phyloP scores from a whole-genome alignment of 2,797 vertebrate species.

The Austrolebias charrua region DNA sequence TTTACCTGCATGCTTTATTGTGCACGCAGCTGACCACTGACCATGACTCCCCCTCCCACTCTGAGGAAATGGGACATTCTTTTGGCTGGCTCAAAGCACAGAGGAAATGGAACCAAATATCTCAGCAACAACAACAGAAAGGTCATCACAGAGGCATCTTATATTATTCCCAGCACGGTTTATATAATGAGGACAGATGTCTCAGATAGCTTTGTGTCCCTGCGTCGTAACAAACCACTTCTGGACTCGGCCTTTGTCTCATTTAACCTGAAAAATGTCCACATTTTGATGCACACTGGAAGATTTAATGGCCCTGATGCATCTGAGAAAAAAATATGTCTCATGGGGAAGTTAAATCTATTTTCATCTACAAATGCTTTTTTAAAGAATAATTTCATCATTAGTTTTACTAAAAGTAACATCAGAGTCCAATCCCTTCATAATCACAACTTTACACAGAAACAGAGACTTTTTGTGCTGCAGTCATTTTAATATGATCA shows the following conservation, averaged over 20 bases:
- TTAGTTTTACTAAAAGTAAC: conserved; percentile 26
- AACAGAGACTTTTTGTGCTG: conserved; percentile 1
- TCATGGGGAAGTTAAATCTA: conserved; percentile 23
- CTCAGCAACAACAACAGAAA: conserved; percentile 46
- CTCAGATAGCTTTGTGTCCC: conserved; percentile 17
- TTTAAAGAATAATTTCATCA: conserved; percentile 6
- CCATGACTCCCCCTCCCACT: neutral
- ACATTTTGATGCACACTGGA: too few relatives aligned
- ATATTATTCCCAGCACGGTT: conserved; percentile 26
- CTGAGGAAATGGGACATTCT: conserved; percentile 61
- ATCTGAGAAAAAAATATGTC: neutral
- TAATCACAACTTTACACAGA: conserved; percentile 1
- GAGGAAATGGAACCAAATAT: conserved; percentile 61
- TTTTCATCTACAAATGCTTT: conserved; percentile 37
- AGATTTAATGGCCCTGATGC: neutral
- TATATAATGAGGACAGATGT: conserved; percentile 15
- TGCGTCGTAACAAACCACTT: neutral
- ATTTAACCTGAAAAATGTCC: neutral
- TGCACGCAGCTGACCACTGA: conserved; percentile 12
- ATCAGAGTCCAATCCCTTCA: conserved; percentile 27
- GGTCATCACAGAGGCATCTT: conserved; percentile 27
- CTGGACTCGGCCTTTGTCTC: neutral
- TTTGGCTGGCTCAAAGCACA: conserved; percentile 32
- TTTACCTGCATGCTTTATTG: neutral
- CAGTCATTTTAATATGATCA: conserved; percentile 25